A percentile compares a stretch with the other conserved stretches of the same genome.
These are phyloP conservation scores for Drosophila kuntzei DNA, from an alignment of 2,888 invertebrate species.

Conservation along the genomic window DNA sequence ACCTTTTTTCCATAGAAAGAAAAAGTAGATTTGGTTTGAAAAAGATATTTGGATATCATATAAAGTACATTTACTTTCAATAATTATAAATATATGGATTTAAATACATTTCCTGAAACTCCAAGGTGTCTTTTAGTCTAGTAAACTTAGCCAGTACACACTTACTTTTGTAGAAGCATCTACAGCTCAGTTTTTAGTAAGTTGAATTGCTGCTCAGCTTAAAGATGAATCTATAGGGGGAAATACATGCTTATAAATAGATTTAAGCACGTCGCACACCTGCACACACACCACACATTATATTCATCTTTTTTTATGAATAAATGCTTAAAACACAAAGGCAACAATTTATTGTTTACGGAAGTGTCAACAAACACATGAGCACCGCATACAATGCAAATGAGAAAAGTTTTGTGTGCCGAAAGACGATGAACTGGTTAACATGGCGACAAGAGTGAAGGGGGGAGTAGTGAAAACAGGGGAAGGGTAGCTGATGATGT, in stretches of 20 bases:
- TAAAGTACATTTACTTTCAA: too few relatives aligned
- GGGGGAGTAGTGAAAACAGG: background rate
- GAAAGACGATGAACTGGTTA: slow-evolving; percentile 9
- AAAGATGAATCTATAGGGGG: slow-evolving; percentile 1
- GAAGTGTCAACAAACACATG: slow-evolving; percentile 24
- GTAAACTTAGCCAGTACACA: background rate
- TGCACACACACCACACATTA: background rate
- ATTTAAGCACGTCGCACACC: background rate
- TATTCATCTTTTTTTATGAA: too few relatives aligned
- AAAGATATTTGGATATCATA: too few relatives aligned
- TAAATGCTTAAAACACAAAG: slow-evolving; percentile 1
- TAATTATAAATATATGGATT: too few relatives aligned
- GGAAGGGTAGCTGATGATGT: background rate
- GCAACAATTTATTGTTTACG: slow-evolving; percentile 12
- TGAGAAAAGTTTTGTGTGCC: slow-evolving; percentile 45
- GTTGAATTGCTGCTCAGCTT: background rate
- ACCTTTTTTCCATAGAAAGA: too few relatives aligned
- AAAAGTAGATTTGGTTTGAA: too few relatives aligned
- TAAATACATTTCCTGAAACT: background rate
- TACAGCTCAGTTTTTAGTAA: background rate
- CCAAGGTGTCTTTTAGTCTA: background rate
- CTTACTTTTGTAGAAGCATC: background rate
- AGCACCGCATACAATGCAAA: slow-evolving; percentile 46
- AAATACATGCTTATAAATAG: slow-evolving; percentile 18
- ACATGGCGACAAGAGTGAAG: background rate